Evolutionary conservation across 2,888 invertebrate species (phyloP), one percentile per base, ranked within the genome.

Genomic region (Stegophylla sp.): DNA sequence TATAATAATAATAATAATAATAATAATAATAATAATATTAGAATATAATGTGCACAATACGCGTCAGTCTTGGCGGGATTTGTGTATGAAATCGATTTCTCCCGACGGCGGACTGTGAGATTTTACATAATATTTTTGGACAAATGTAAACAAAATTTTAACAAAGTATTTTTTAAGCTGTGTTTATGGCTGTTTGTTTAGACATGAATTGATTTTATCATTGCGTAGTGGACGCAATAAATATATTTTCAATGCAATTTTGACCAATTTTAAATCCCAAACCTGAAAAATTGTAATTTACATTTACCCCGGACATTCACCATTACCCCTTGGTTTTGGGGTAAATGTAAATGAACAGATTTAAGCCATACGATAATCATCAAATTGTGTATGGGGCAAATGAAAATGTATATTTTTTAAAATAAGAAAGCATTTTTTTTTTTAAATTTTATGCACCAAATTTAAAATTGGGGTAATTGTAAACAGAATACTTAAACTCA

Each of bases 251-350:
- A 61, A 28, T 61, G 28, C 28, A 61, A 61, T 61, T 61, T 61
- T 61, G 9, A 28, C 61, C 61, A 61, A 61, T 61, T 61, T 61
- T 61, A 17, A 61, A 61, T 61, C 4, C 15, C 2, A 28, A 28
- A 28, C 28, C 1, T 1, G 28, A 61, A 61, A 28, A 61, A 61
- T 28, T 61, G 28, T 28, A 28, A 28, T 61, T 61, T 61, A 61
- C 61, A 61, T 61, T 61, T 61, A 61, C 61, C 59, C 34, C 34
- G 26, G 59, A 26, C 59, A 59, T 59, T 59, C 23, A 59, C 59
- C 17, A 59, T 34, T 61, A 61, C 26, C 26, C 17, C 28, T 61
- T 61, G 28, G 15, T 61, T 28, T 28, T 0, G 61, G 61, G 26
- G 28, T 0, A 23, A 61, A 61, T 61, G 61, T 61, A 10, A 61